These are phyloP conservation scores for Alitta virens DNA, from an alignment of 2,888 invertebrate genomes.

Conservation along the genomic window DNA sequence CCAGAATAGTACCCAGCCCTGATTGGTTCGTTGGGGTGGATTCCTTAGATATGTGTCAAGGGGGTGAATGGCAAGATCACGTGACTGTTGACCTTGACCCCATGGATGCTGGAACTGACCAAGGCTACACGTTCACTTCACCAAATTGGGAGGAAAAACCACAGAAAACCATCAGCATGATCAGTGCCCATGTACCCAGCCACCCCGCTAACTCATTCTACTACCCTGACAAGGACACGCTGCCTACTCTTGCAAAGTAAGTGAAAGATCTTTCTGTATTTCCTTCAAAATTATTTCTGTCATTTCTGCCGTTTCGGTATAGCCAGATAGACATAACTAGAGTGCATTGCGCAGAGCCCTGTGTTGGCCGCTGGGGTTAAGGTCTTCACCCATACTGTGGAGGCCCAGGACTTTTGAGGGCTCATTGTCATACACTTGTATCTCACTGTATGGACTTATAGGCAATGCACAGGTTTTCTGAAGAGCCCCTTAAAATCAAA, in stretches of 20 bases:
- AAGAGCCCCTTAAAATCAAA: no score
- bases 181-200: slow-evolving; percentile 83
- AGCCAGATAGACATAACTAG: background rate
- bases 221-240: slow-evolving; percentile 81
- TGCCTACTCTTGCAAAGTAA: slow-evolving; percentile 80
- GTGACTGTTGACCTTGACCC: slow-evolving; percentile 89
- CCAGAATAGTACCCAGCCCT: slow-evolving; percentile 87
- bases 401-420: no score
- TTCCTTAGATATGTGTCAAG: slow-evolving; percentile 82
- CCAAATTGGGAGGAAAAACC: slow-evolving; percentile 93
- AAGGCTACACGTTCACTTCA: slow-evolving; percentile 94
- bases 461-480: no score
- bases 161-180: slow-evolving; percentile 81
- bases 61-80: slow-evolving; percentile 81
- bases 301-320: background rate
- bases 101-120: slow-evolving; percentile 89
- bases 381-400: no score
- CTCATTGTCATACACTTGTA: no score
- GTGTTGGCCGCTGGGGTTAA: background rate
- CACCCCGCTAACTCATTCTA: slow-evolving; percentile 93
- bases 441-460: no score
- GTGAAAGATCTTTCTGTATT: no score
- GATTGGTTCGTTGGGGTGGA: slow-evolving; percentile 92
- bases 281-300: no score
- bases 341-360: background rate